Conservation (phyloP, 2,113 vertebrate species). For the Megaleporinus macrocephalus region DNA sequence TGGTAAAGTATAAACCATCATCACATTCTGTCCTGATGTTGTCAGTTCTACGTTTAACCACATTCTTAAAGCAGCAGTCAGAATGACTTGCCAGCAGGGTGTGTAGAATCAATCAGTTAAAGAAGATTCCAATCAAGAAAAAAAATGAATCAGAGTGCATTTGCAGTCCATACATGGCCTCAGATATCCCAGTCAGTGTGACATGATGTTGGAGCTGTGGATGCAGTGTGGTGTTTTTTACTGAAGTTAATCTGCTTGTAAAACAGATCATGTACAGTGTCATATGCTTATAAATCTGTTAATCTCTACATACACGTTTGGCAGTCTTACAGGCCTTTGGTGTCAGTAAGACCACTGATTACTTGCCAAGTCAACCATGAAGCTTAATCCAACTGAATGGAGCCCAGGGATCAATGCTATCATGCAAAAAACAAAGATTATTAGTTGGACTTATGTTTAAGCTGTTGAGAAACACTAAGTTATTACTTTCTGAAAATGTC, state of each 20-base stretch:
- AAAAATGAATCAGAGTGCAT: too few species aligned
- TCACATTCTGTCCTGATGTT: not conserved
- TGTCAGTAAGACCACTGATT: slow-evolving; percentile 18
- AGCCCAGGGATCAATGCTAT: not conserved
- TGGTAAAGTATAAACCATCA: not conserved
- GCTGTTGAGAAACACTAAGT: too few species aligned
- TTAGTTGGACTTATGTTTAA: too few species aligned
- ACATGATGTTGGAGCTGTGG: slow-evolving; percentile 15
- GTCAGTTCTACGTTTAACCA: not conserved
- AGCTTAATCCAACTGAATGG: not conserved
- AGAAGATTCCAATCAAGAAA: not conserved
- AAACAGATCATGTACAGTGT: not conserved
- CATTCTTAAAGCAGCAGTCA: not conserved
- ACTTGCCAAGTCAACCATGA: slow-evolving; percentile 1
- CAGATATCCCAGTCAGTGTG: not conserved
- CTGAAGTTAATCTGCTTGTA: not conserved
- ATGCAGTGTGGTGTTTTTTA: slow-evolving; percentile 20
- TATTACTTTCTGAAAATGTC: too few species aligned
- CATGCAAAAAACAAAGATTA: not conserved
- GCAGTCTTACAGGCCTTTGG: slow-evolving; percentile 26
- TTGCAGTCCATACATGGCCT: not conserved
- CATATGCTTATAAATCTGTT: slow-evolving; percentile 26
- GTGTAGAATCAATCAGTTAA: not conserved
- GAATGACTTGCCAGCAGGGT: not conserved
- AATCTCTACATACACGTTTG: not conserved